Percentiles rank a stretch among this genome's conserved stretches.
Evolutionary conservation across 2,888 invertebrate genomes (phyloP).

Genomic region (Philopedon plagiatum): DNA sequence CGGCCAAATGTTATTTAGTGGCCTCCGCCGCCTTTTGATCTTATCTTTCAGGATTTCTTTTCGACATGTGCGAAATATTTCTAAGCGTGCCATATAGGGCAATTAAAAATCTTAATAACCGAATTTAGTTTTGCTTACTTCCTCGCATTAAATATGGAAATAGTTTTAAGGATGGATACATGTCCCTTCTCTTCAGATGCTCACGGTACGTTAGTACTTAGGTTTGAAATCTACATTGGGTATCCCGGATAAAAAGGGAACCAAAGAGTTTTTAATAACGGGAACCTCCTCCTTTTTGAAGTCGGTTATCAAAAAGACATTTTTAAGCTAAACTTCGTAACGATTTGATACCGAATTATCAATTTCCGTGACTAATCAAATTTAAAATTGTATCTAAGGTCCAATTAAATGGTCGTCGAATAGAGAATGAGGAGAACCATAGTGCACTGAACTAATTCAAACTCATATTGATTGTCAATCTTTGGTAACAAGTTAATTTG

Average conservation of each 20-base stretch:
- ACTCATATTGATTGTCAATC: constrained; percentile 43
- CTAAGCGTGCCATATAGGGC: constrained; percentile 12
- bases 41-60: constrained; percentile 20
- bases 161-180: not conserved
- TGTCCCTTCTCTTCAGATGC: not conserved
- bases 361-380: constrained; percentile 38
- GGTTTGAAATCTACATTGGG: too few species aligned
- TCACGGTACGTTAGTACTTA: too few species aligned
- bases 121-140: not conserved
- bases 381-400: constrained; percentile 20
- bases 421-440: too few species aligned
- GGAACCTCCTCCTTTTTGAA: too few species aligned
- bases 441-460: constrained; percentile 50
- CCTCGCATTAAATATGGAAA: not conserved
- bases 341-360: too few species aligned
- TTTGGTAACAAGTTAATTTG: constrained; percentile 36
- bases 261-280: too few species aligned
- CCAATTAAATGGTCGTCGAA: constrained; percentile 43
- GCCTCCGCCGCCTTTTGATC: constrained; percentile 14
- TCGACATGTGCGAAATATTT: constrained; percentile 22
- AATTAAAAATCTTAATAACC: constrained; percentile 21
- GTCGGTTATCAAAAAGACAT: too few species aligned
- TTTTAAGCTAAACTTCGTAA: too few species aligned
- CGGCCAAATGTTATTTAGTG: constrained; percentile 20
- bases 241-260: too few species aligned